phyloP scores from a whole-genome alignment of 2,113 vertebrate genomes.

The Chloropsis hardwickii region DNA sequence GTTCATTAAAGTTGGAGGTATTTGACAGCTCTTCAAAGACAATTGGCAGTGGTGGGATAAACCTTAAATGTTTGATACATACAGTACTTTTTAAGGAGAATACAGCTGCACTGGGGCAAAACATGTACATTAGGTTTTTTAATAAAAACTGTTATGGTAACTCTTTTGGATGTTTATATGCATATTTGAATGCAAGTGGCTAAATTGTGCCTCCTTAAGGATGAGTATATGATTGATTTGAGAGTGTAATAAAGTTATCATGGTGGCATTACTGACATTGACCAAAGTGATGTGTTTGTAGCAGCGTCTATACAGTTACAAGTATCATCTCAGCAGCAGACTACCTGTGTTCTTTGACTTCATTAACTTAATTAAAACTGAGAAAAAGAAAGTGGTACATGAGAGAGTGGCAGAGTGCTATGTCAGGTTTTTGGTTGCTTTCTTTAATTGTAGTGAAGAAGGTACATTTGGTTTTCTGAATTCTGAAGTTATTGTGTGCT shows the following conservation, averaged over 20 bases:
- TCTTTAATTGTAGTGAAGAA: neutral
- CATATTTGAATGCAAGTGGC: neutral
- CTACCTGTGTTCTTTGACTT: neutral
- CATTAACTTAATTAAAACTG: neutral
- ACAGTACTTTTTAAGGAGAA: conserved; percentile 69
- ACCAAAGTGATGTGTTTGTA: neutral
- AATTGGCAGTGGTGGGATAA: conserved; percentile 41
- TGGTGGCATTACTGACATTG: neutral
- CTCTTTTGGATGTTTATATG: conserved; percentile 50
- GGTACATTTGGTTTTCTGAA: neutral
- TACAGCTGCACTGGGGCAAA: conserved; percentile 42
- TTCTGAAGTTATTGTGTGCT: rapidly evolving
- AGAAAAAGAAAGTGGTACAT: neutral
- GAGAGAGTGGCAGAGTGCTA: neutral
- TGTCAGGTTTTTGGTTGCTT: neutral
- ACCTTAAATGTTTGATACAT: conserved; percentile 70
- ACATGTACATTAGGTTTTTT: conserved; percentile 66
- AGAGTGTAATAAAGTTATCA: conserved; percentile 34
- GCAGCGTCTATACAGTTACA: rapidly evolving
- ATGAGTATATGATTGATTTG: neutral
- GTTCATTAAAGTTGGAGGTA: neutral
- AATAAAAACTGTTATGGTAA: conserved; percentile 70
- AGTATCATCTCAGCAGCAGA: neutral
- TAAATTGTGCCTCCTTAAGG: neutral
- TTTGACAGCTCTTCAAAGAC: conserved; percentile 73